Evolutionary conservation across 2,888 invertebrate genomes (phyloP), one percentile per base, ranked within the genome.

Genomic region (Sphaeridia pumilis): DNA sequence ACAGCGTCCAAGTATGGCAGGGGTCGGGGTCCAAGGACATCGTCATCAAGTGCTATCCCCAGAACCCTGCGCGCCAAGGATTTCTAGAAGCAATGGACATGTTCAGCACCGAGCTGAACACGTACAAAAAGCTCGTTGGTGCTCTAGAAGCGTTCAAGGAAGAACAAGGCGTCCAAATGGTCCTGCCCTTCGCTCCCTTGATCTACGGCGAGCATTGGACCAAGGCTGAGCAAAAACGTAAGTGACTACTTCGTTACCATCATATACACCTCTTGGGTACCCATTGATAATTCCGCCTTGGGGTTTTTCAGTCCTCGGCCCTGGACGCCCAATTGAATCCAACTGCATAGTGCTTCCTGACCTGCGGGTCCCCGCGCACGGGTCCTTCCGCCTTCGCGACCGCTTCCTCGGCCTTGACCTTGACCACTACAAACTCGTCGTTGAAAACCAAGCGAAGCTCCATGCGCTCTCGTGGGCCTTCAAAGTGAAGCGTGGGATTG

Each of bases 1-100:
- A 34, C 28, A 28, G 20, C 2, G 36, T 51, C 12, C 44, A 46
- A 2, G 41, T 55, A 20, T 35, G 2, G 12, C 24, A 35, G 17
- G 10, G 24, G 31, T n/a, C n/a, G n/a, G n/a, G n/a, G 27, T 27
- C 45, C 12, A 2, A 17, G n/a, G 10, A 26, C 20, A 4, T 26
- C 3, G 45, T 45, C 27, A 26, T 45, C n/a, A 45, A 45, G 20
- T 24, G 45, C 20, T 45, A 45, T 17, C 45, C 45, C 3, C 26
- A n/a, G n/a, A 45, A 45, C 20, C n/a, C 27, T 3, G 25, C 26
- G 10, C 45, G 45, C 2, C 45, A 45, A 10, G 45, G 2, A 5
- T 45, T 45, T 45, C 27, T 45, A n/a, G 45, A 45, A 5, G 24
- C 25, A 22, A 5, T 17, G 2, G 22, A 26, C 10, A 20, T 45